phyloP scores from a whole-genome alignment of 53 echinoderm and acorn worm genomes.

The Luidia sarsii region DNA sequence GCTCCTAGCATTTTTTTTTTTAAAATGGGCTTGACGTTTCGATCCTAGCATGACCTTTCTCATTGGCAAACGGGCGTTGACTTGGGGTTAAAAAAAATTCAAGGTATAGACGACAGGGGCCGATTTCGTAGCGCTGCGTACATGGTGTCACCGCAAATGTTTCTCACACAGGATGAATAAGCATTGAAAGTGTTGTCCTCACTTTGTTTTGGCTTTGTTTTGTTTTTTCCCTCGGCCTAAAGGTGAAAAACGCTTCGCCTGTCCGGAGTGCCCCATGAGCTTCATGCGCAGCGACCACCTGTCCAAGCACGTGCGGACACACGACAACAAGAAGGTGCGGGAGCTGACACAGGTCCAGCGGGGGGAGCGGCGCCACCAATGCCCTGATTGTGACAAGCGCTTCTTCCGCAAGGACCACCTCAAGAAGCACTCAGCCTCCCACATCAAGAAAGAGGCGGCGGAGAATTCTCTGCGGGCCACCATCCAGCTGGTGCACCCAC shows the following conservation, averaged over 20 bases:
- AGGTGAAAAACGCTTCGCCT: slow-evolving; percentile 94
- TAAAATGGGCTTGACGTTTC: too few relatives aligned
- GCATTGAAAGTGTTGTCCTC: too few relatives aligned
- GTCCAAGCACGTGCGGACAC: slow-evolving; percentile 89
- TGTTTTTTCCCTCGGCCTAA: neutral
- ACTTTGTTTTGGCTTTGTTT: too few relatives aligned
- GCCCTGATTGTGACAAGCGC: slow-evolving; percentile 72
- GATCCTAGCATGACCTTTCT: too few relatives aligned
- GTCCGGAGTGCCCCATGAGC: slow-evolving; percentile 76
- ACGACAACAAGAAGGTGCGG: slow-evolving; percentile 61
- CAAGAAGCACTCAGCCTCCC: slow-evolving; percentile 76
- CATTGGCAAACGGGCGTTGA: too few relatives aligned
- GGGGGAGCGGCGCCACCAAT: slow-evolving; percentile 67
- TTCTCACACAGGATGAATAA: too few relatives aligned
- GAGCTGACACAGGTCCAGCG: slow-evolving; percentile 7
- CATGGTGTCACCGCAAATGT: too few relatives aligned
- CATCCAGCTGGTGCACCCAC: slow-evolving; percentile 5
- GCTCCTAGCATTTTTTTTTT: neutral
- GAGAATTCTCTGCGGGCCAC: neutral
- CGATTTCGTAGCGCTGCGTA: too few relatives aligned
- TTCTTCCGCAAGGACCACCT: slow-evolving; percentile 94
- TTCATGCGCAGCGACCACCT: slow-evolving; percentile 99
- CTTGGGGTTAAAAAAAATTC: too few relatives aligned
- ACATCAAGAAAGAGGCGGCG: slow-evolving; percentile 40
- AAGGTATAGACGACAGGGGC: too few relatives aligned